A percentile compares a stretch with the other conserved stretches of the same genome.
These are phyloP conservation scores for Pachyramphus minor DNA, from an alignment of 2,113 vertebrate genomes.

Conservation along the genomic window DNA sequence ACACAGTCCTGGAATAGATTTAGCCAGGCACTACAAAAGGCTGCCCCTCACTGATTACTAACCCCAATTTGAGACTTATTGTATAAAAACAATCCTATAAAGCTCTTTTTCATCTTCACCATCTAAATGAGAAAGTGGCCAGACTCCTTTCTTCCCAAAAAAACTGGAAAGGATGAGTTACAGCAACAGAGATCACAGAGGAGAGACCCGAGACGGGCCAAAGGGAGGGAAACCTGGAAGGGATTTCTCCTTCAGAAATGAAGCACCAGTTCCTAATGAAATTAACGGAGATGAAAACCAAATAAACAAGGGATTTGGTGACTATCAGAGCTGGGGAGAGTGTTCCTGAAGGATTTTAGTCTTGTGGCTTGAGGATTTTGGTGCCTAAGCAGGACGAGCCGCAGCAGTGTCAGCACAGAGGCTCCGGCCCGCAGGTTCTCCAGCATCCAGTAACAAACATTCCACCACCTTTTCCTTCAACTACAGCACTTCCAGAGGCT, in stretches of 20 bases:
- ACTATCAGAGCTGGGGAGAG: not conserved
- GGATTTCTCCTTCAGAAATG: fast-evolving
- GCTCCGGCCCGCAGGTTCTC: not conserved
- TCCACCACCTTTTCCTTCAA: not conserved
- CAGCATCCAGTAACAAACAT: not conserved
- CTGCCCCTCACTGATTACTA: not conserved
- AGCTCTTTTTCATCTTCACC: not conserved
- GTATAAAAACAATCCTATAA: not conserved
- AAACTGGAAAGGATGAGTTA: not conserved
- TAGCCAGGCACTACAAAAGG: not conserved
- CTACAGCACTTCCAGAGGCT: not conserved
- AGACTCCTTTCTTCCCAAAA: fast-evolving
- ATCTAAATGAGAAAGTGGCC: not conserved
- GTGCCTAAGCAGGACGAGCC: not conserved
- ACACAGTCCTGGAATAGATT: not conserved
- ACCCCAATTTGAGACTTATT: not conserved
- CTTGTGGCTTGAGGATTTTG: fast-evolving
- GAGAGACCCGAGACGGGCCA: fast-evolving
- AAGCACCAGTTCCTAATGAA: not conserved
- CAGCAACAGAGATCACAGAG: fast-evolving
- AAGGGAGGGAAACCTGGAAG: not conserved
- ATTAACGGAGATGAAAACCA: not conserved
- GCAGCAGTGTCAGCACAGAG: fast-evolving
- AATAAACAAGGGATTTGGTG: not conserved
- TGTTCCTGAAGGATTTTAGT: not conserved